Evolutionary conservation across 2,888 invertebrate genomes (phyloP).

Genomic region (Dysmachus trigonus): DNA sequence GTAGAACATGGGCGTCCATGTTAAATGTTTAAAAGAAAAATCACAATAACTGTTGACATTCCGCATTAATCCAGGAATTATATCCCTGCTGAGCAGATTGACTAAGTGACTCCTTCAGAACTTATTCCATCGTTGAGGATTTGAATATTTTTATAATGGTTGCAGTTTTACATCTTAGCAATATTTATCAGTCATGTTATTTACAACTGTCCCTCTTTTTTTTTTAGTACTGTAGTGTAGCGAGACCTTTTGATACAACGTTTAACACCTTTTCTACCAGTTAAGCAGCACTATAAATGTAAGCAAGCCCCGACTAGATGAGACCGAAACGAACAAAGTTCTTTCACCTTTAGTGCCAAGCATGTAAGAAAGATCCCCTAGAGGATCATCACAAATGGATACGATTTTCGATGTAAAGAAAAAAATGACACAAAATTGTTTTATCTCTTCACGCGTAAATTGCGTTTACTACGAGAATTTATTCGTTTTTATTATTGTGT

Average conservation of each 20-base stretch:
- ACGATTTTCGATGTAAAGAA: background rate
- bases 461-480: background rate
- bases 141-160: conserved; percentile 35
- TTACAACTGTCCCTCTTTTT: background rate
- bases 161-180: conserved; percentile 14
- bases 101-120: background rate
- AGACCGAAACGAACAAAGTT: conserved; percentile 49
- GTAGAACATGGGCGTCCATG: no score
- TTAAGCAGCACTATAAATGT: conserved; percentile 5
- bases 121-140: conserved; percentile 25
- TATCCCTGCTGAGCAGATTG: background rate
- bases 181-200: conserved; percentile 22
- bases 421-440: background rate
- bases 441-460: background rate
- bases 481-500: background rate
- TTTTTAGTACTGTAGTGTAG: background rate
- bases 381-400: background rate
- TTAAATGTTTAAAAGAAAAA: background rate
- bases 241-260: conserved; percentile 17
- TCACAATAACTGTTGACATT: conserved; percentile 2
- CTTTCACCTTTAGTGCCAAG: conserved; percentile 51
- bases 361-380: conserved; percentile 37
- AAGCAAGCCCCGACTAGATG: background rate
- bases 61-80: background rate
- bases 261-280: conserved; percentile 36